These are phyloP conservation scores for Thalpophila matura DNA, from an alignment of 2,888 invertebrate genomes.

Conservation along the genomic window DNA sequence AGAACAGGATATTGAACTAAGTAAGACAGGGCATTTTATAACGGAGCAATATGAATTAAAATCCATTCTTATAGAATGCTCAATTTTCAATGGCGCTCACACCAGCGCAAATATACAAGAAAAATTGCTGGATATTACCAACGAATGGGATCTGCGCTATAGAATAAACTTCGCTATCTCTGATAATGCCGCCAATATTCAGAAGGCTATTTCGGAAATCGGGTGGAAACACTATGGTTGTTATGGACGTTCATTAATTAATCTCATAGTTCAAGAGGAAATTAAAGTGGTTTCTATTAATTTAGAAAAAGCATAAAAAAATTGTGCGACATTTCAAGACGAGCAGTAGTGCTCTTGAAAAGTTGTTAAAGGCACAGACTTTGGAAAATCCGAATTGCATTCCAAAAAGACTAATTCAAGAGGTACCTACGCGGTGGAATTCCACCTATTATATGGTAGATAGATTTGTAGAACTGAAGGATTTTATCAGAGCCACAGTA, in stretches of 20 bases:
- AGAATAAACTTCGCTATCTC: neutral
- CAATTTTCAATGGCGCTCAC: no score
- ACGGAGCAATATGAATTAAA: no score
- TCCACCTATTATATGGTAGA: slow-evolving; percentile 59
- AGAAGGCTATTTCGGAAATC: neutral
- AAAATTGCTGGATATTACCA: no score
- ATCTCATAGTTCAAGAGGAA: neutral
- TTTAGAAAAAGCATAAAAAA: slow-evolving; percentile 6
- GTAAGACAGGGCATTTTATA: no score
- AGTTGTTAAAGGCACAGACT: slow-evolving; percentile 1
- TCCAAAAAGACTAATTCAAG: slow-evolving; percentile 24
- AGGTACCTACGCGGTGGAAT: slow-evolving; percentile 62
- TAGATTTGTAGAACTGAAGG: slow-evolving; percentile 54
- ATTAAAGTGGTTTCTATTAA: no score
- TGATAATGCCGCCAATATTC: slow-evolving; percentile 2
- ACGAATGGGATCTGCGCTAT: no score
- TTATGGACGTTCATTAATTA: neutral
- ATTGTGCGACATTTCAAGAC: neutral
- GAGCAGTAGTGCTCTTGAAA: neutral
- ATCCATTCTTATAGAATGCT: no score
- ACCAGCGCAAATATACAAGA: no score
- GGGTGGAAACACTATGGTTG: neutral
- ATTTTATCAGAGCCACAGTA: slow-evolving; percentile 38
- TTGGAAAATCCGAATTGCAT: neutral
- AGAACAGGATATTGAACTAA: slow-evolving; percentile 21